These are phyloP conservation scores for Shinisaurus crocodilurus DNA, from an alignment of 2,113 vertebrate species.

Conservation along the genomic window DNA sequence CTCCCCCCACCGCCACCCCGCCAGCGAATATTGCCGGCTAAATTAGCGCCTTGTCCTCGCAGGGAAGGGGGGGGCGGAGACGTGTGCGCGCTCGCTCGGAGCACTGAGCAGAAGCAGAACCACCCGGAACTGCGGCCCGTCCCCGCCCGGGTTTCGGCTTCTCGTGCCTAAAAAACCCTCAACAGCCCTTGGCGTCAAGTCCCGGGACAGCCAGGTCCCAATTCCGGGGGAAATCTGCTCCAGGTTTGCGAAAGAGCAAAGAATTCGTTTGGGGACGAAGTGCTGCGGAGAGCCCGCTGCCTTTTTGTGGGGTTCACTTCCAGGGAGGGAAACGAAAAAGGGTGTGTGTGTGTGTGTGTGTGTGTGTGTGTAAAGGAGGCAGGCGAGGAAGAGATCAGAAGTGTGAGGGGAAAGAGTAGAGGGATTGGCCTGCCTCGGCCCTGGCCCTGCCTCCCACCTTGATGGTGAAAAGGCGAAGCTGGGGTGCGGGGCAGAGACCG, in stretches of 20 bases:
- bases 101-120: too few species aligned
- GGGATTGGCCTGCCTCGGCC: too few species aligned
- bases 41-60: slow-evolving; percentile 34
- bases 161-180: neutral
- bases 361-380: too few species aligned
- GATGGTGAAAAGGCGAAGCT: too few species aligned
- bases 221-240: neutral
- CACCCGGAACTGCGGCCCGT: neutral
- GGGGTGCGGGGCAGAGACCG: neutral
- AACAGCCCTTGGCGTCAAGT: neutral
- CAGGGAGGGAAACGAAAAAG: too few species aligned
- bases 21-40: slow-evolving; percentile 57
- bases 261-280: neutral
- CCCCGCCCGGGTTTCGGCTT: neutral
- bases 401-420: too few species aligned
- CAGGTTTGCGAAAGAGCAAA: neutral
- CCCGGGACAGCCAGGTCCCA: neutral
- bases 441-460: too few species aligned
- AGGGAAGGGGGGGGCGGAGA: slow-evolving; percentile 13
- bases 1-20: neutral
- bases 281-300: neutral
- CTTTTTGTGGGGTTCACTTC: neutral
- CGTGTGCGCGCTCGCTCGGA: neutral
- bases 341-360: too few species aligned
- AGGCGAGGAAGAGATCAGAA: neutral